Evolutionary conservation across 2,888 invertebrate species (phyloP).

Genomic region (Apeira syringaria): DNA sequence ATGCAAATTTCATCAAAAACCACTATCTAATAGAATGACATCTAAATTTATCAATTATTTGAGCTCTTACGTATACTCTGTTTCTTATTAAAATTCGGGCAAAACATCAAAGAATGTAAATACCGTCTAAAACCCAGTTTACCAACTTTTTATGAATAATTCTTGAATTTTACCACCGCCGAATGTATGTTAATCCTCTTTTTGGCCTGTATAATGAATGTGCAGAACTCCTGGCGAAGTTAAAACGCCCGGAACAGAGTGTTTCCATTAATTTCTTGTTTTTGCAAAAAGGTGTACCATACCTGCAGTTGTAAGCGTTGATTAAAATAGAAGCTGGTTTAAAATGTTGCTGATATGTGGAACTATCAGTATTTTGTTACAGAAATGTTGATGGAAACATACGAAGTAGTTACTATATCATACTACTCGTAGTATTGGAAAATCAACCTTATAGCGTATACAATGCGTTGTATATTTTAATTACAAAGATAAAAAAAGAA

Average conservation of each 20-base stretch:
- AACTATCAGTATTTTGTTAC: not conserved
- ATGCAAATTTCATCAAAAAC: too few relatives aligned
- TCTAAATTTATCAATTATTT: not conserved
- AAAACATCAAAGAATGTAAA: slow-evolving; percentile 34
- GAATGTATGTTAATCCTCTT: slow-evolving; percentile 40
- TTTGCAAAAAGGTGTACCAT: slow-evolving; percentile 30
- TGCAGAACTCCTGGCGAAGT: slow-evolving; percentile 22
- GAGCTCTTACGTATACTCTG: not conserved
- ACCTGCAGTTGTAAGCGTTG: slow-evolving; percentile 31
- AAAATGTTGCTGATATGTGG: slow-evolving; percentile 14
- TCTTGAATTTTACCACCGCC: slow-evolving; percentile 40
- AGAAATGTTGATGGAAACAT: not conserved
- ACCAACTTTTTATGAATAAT: slow-evolving; percentile 47
- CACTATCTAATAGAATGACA: too few relatives aligned
- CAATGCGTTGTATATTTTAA: too few relatives aligned
- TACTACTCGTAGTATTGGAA: too few relatives aligned
- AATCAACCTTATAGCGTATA: too few relatives aligned
- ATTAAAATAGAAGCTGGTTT: slow-evolving; percentile 17
- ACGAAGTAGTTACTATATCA: too few relatives aligned
- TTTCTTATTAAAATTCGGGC: slow-evolving; percentile 5
- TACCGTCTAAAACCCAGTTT: slow-evolving; percentile 35
- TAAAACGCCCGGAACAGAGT: slow-evolving; percentile 26
- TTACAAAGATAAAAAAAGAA: too few relatives aligned
- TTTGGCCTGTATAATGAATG: slow-evolving; percentile 39
- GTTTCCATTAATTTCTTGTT: slow-evolving; percentile 32